phyloP scores from a whole-genome alignment of 2,888 invertebrate species.

The Dolichopus griseipennis region DNA sequence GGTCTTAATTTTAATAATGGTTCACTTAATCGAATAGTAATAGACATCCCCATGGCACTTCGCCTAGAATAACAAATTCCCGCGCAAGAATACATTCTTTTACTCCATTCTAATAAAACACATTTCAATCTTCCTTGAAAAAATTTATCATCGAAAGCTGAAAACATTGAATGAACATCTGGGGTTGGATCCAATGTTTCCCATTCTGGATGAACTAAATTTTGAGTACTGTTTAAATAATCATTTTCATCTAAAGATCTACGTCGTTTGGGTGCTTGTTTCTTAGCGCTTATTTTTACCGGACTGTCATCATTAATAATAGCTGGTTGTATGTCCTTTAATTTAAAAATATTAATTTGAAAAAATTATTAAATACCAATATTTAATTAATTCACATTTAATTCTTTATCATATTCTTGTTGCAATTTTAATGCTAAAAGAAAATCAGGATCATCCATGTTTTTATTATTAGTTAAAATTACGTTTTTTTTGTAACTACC shows the following conservation, averaged over 20 bases:
- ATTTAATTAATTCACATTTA: neutral
- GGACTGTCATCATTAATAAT: neutral
- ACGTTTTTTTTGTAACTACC: too few relatives aligned
- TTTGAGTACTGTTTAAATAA: conserved; percentile 36
- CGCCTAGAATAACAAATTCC: conserved; percentile 48
- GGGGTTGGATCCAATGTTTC: conserved; percentile 93
- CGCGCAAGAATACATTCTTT: conserved; percentile 68
- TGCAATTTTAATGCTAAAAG: neutral
- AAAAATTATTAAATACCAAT: neutral
- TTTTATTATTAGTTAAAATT: neutral
- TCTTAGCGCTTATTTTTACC: neutral
- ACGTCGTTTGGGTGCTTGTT: neutral
- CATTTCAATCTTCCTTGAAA: conserved; percentile 69
- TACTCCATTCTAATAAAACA: conserved; percentile 91
- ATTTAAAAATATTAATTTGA: neutral
- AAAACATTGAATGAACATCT: conserved; percentile 75
- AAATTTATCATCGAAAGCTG: conserved; percentile 75
- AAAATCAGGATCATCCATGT: neutral
- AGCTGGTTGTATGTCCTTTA: neutral
- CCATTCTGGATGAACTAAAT: conserved; percentile 43
- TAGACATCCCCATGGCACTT: conserved; percentile 28
- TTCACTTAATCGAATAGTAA: conserved; percentile 59
- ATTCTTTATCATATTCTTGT: conserved; percentile 6
- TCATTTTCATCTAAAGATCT: conserved; percentile 10
- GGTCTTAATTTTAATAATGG: conserved; percentile 87